These are phyloP conservation scores for Ceratoteleas bidentatus DNA, from an alignment of 1,140 invertebrate genomes.

Conservation along the genomic window DNA sequence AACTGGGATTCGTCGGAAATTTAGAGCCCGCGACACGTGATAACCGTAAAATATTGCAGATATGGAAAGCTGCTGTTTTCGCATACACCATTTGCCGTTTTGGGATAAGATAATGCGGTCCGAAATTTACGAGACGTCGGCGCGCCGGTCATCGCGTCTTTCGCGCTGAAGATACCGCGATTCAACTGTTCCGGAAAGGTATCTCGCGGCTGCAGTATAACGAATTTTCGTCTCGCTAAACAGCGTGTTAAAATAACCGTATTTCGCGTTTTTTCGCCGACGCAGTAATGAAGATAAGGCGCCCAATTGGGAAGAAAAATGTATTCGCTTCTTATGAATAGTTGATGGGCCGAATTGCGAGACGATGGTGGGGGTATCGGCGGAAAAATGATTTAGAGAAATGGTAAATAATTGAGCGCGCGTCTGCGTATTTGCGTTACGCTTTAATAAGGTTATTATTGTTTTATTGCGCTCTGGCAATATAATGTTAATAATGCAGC, in stretches of 20 bases:
- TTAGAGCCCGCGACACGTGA: slow-evolving; percentile 69
- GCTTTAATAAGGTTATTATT: slow-evolving; percentile 32
- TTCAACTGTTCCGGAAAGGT: slow-evolving; percentile 69
- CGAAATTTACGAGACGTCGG: slow-evolving; percentile 77
- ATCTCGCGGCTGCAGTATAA: slow-evolving; percentile 22
- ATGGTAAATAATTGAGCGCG: slow-evolving; percentile 27
- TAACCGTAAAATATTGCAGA: slow-evolving; percentile 81
- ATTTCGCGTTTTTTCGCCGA: slow-evolving; percentile 22
- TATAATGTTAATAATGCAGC: slow-evolving; percentile 36
- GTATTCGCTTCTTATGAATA: slow-evolving; percentile 30
- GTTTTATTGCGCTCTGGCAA: slow-evolving; percentile 18
- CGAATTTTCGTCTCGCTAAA: slow-evolving; percentile 34
- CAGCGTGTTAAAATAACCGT: slow-evolving; percentile 29
- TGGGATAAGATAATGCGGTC: slow-evolving; percentile 78
- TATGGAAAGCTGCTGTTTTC: slow-evolving; percentile 79
- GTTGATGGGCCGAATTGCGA: slow-evolving; percentile 7
- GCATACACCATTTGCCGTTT: slow-evolving; percentile 76
- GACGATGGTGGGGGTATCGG: neutral
- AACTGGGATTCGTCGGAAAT: slow-evolving; percentile 22
- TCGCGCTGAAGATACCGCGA: slow-evolving; percentile 73
- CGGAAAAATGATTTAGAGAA: slow-evolving; percentile 25
- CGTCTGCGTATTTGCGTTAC: slow-evolving; percentile 19
- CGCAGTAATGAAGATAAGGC: slow-evolving; percentile 32
- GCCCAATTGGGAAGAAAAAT: slow-evolving; percentile 39
- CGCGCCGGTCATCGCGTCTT: slow-evolving; percentile 73